Evolutionary conservation across 1,140 invertebrate species (phyloP).

Genomic region (Orussus abietinus): DNA sequence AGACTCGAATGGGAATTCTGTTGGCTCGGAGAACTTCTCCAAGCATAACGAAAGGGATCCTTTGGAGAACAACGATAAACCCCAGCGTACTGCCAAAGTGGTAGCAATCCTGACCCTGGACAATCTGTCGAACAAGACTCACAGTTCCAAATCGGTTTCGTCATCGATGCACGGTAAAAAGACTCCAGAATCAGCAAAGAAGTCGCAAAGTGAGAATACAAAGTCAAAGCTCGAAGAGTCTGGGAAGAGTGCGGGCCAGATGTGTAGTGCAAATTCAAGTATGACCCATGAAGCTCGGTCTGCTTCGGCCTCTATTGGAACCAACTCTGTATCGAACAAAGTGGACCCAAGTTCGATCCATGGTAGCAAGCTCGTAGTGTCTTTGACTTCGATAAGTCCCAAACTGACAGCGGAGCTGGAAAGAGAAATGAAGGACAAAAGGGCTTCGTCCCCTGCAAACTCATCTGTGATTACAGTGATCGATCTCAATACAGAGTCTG

Average conservation of each 20-base stretch:
- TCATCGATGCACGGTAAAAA: slow-evolving; percentile 3
- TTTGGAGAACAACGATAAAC: slow-evolving; percentile 27
- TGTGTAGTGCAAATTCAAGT: too few relatives aligned
- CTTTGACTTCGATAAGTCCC: too few relatives aligned
- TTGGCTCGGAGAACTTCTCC: slow-evolving; percentile 13
- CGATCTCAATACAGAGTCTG: slow-evolving; percentile 28
- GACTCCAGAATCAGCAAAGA: slow-evolving; percentile 4
- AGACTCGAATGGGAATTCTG: slow-evolving; percentile 35
- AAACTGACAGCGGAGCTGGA: too few relatives aligned
- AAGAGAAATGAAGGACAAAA: too few relatives aligned
- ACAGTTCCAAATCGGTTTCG: slow-evolving; percentile 4
- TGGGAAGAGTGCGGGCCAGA: not conserved
- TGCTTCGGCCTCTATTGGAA: too few relatives aligned
- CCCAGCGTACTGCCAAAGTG: slow-evolving; percentile 46
- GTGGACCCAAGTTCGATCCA: too few relatives aligned
- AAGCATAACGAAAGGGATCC: slow-evolving; percentile 11
- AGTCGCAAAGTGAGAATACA: not conserved
- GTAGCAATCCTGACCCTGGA: slow-evolving; percentile 45
- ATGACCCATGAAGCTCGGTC: too few relatives aligned
- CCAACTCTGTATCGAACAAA: too few relatives aligned
- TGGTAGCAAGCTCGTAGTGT: too few relatives aligned
- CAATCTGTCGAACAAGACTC: slow-evolving; percentile 23
- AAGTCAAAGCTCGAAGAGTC: not conserved
- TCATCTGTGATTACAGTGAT: slow-evolving; percentile 12
- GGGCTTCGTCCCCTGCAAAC: not conserved